Base-by-base conservation (phyloP, 1,140 invertebrate species). In the Caerostris extrusa region DNA sequence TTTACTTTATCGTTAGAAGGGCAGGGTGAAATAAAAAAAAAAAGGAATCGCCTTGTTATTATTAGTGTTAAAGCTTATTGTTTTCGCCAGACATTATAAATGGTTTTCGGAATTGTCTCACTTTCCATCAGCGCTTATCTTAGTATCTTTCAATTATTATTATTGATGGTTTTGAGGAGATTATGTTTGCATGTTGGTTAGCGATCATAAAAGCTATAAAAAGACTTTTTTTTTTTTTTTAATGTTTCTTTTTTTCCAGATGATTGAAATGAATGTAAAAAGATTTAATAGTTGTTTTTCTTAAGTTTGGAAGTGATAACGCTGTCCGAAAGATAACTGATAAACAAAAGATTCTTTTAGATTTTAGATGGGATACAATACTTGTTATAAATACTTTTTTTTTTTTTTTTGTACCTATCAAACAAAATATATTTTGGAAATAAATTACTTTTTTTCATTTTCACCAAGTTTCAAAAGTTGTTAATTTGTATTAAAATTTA, bases 81-180 rank as follows among this genome's bases (percentile, higher is more conserved):
- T 92, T 92, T 92, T 71, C 71, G 12, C 60, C 55, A 86, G 55
- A 86, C 50, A 86, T 92, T 92, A 92, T 92, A 86, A 92, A 92
- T 92, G 91, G 61, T 53, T 69, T n/a, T 89, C 61, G 6, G 61
- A 89, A 69, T 89, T 71, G 58, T 71, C 64, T 89, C 61, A 71
- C 87, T 89, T 89, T 89, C 61, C 64, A 69, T 71, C 50, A 14
- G 60, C 64, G 50, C 87, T 89, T 69, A 17, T 10, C 7, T 83
- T 83, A 2, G 50, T n/a, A 19, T 56, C 55, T 17, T 61, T 34
- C 82, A 58, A 50, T 58, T 60, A 58, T 61, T 87, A 60, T 58
- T 87, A 60, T 58, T 64, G 57, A 87, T 60, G 57, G 85, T 61
- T 87, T 58, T 57, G 82, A n/a, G 4, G n/a, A 14, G 12, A 34